Percentiles rank a stretch among this genome's conserved stretches.
Evolutionary conservation across 2,797 vertebrate species (phyloP).

Genomic region (Pelodytes ibericus): DNA sequence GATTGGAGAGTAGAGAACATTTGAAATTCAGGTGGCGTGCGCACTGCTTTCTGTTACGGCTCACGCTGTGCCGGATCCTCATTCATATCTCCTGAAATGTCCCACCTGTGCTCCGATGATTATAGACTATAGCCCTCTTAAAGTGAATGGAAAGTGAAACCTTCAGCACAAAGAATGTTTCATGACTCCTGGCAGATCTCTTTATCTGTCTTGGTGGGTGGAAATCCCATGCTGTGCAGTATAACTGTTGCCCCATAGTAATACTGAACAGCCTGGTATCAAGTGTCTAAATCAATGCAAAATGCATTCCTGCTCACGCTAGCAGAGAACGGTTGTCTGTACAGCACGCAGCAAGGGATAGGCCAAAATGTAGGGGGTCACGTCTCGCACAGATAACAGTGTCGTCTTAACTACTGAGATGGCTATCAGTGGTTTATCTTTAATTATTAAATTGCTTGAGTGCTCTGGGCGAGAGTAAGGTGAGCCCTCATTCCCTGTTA

Average conservation of each 20-base stretch:
- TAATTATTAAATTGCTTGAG: slow-evolving; percentile 52
- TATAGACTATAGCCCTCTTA: neutral
- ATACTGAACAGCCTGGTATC: neutral
- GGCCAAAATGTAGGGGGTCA: slow-evolving; percentile 24
- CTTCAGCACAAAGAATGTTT: neutral
- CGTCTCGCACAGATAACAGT: slow-evolving; percentile 22
- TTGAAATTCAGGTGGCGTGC: no score
- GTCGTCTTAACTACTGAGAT: slow-evolving; percentile 31
- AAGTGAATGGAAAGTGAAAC: neutral
- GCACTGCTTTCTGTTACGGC: neutral
- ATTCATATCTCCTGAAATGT: neutral
- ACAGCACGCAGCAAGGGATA: slow-evolving; percentile 6
- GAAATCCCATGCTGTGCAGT: neutral
- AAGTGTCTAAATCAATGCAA: neutral
- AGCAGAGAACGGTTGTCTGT: neutral
- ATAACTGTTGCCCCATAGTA: neutral
- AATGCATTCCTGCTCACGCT: neutral
- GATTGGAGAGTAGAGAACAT: no score
- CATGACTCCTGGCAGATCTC: neutral
- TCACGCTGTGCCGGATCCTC: neutral
- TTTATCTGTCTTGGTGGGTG: neutral
- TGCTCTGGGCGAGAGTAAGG: slow-evolving; percentile 45
- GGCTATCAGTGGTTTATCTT: slow-evolving; percentile 40
- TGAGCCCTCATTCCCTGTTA: slow-evolving; percentile 46
- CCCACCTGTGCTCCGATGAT: neutral